Percentiles rank a stretch among this genome's conserved stretches.
These are phyloP conservation scores for Drosophila obscura DNA, from an alignment of 1,140 invertebrate species.

Conservation along the genomic window DNA sequence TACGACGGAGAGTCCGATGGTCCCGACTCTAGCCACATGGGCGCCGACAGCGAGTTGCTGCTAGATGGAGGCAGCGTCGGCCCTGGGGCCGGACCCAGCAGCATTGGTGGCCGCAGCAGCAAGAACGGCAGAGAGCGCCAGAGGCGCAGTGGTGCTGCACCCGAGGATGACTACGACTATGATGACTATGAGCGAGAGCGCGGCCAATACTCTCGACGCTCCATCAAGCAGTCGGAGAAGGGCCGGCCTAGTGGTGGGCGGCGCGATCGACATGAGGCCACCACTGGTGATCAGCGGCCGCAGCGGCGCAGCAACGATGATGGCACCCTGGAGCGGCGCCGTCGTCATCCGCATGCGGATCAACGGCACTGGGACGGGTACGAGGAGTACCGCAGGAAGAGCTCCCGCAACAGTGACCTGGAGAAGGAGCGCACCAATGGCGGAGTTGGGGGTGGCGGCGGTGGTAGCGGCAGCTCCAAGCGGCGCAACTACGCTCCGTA, in stretches of 20 bases:
- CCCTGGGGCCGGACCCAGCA: conserved; percentile 23
- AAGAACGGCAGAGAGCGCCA: conserved; percentile 46
- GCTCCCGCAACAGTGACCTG: conserved; percentile 77
- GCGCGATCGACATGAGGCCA: conserved; percentile 45
- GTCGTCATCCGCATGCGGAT: conserved; percentile 28
- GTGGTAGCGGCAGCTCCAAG: conserved; percentile 45
- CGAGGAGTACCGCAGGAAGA: conserved; percentile 76
- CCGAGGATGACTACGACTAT: conserved; percentile 64
- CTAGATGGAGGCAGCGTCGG: conserved; percentile 37
- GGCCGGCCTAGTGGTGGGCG: conserved; percentile 17
- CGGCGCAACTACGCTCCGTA: conserved; percentile 84
- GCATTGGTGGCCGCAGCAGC: conserved; percentile 48
- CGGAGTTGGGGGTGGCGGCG: conserved; percentile 34
- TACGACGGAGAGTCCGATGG: conserved; percentile 68
- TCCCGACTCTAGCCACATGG: conserved; percentile 38
- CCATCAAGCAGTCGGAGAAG: conserved; percentile 20
- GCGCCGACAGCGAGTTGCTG: conserved; percentile 32
- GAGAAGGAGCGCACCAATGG: conserved; percentile 65
- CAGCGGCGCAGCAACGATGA: conserved; percentile 19
- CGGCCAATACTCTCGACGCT: conserved; percentile 16
- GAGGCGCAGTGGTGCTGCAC: conserved; percentile 39
- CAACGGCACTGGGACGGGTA: conserved; percentile 62
- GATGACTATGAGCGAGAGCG: conserved; percentile 49
- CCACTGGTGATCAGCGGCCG: conserved; percentile 4
- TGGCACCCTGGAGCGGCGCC: conserved; percentile 28